A percentile compares a stretch with the other conserved stretches of the same genome.
Conservation (phyloP, 1,140 invertebrate species). For the Diprion similis region DNA sequence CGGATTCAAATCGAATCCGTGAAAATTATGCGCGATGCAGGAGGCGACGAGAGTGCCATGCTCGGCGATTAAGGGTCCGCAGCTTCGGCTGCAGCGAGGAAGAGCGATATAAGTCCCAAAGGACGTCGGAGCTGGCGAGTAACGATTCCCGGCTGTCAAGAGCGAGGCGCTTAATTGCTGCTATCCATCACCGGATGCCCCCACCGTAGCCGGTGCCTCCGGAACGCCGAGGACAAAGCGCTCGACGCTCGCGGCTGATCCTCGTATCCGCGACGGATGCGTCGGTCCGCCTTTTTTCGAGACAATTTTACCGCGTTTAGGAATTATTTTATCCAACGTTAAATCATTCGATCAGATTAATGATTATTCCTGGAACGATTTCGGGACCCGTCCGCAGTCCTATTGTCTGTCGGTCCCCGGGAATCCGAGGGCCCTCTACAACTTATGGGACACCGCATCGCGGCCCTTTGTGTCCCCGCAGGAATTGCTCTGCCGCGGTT, state of each 20-base stretch:
- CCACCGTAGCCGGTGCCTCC: slow-evolving; percentile 17
- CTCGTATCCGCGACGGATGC: slow-evolving; percentile 18
- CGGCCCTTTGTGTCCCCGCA: slow-evolving; percentile 29
- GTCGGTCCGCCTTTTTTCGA: slow-evolving; percentile 17
- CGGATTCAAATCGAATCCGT: not conserved
- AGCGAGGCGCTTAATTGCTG: slow-evolving; percentile 40
- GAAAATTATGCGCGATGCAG: not conserved
- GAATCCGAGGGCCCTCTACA: slow-evolving; percentile 27
- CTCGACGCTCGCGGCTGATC: slow-evolving; percentile 8
- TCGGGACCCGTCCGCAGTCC: slow-evolving; percentile 14
- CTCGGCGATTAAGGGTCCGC: not conserved
- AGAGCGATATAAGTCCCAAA: not conserved
- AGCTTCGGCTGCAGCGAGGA: not conserved
- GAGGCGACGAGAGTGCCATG: too few species aligned
- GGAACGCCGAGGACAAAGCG: slow-evolving; percentile 18
- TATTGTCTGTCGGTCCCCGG: slow-evolving; percentile 25
- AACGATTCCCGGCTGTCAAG: slow-evolving; percentile 29
- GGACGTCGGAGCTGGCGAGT: slow-evolving; percentile 14
- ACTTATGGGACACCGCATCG: slow-evolving; percentile 33
- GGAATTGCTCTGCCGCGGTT: not conserved
- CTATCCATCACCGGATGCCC: slow-evolving; percentile 40
- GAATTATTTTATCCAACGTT: slow-evolving; percentile 33
- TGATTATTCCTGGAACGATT: slow-evolving; percentile 34
- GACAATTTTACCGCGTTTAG: slow-evolving; percentile 26
- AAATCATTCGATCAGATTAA: slow-evolving; percentile 37